A percentile compares a stretch with the other conserved stretches of the same genome.
These are phyloP conservation scores for Podabrus alpinus DNA, from an alignment of 2,888 invertebrate genomes.

Conservation along the genomic window DNA sequence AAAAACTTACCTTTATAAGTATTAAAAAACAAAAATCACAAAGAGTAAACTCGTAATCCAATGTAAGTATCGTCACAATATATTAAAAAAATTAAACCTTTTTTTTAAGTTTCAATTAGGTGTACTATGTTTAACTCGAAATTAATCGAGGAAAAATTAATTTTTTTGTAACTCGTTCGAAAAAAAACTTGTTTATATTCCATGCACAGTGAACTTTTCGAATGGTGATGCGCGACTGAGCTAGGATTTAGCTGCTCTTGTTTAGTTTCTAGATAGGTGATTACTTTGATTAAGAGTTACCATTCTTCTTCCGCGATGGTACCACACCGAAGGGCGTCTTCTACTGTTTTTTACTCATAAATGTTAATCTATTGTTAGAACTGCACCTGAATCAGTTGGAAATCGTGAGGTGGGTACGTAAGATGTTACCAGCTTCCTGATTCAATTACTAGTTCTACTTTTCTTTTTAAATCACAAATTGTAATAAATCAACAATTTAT, in stretches of 20 bases:
- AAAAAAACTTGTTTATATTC: constrained; percentile 4
- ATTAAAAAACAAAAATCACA: neutral
- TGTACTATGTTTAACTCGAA: neutral
- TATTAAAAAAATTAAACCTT: neutral
- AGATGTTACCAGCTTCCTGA: neutral
- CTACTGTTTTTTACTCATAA: neutral
- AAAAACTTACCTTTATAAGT: neutral
- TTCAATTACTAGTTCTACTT: neutral
- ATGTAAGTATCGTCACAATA: neutral
- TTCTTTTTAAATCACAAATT: too few relatives aligned
- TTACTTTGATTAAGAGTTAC: constrained; percentile 24
- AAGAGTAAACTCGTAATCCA: neutral
- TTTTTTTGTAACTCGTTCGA: neutral
- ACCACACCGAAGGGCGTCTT: neutral
- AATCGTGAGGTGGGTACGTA: neutral
- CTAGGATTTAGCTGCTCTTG: constrained; percentile 23
- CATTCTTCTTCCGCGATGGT: constrained; percentile 14
- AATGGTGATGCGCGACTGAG: constrained; percentile 27
- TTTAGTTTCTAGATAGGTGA: constrained; percentile 18
- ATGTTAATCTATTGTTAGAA: neutral
- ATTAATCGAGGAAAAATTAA: neutral
- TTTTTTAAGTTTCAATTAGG: neutral
- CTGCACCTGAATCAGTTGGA: neutral
- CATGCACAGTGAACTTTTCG: constrained; percentile 11
- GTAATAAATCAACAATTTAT: neutral